Base-by-base conservation (phyloP, 2,113 vertebrate species). In the Columbina picui region DNA sequence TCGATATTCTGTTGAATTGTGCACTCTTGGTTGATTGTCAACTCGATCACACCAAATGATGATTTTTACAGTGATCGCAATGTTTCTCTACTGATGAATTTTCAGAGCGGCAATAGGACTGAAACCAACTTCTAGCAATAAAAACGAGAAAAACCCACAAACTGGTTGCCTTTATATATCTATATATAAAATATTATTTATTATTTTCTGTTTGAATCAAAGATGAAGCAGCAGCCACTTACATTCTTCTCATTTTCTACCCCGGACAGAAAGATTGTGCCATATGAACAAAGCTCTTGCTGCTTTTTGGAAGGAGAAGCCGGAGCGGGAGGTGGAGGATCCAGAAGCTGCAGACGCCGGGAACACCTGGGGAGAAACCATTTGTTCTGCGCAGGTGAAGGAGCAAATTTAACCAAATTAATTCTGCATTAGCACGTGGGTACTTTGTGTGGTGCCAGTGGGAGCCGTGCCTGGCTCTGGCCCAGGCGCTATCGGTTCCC, bases 71-170 rank as follows among this genome's bases (percentile, higher is more conserved):
- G 94, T 74, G 70, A 90, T 94, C 73, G 91, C 90, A 88, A 96
- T 96, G 63, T 90, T 97, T 96, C 96, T 97, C 97, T 96, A 96
- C 97, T 85, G 76, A 71, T 21, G 97, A 95, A 89, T 93, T 96
- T 43, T 94, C 80, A 76, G 77, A 97, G 95, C 96, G 97, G 95
- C 97, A 96, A 96, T 98, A 97, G 97, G 94, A 89, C 96, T 97
- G 60, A 96, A 97, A 82, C 86, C 93, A 60, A 94, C 95, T 91
- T 97, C 97, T 97, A 98, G 98, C 98, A 98, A 99, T 99, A 98
- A 98, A 98, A 87, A 61, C 85, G 95, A 97, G 67, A 64, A 77
- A 22, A 45, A 50, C 63, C 61, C 64, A 67, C 81, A 83, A 95
- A 5, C 53, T 9, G 70, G 5, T 55, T 84, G 65, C 74, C 59